A percentile compares a stretch with the other conserved stretches of the same genome.
These are phyloP conservation scores for Eurystomus glaucurus DNA, from an alignment of 2,797 vertebrate genomes.

Conservation along the genomic window DNA sequence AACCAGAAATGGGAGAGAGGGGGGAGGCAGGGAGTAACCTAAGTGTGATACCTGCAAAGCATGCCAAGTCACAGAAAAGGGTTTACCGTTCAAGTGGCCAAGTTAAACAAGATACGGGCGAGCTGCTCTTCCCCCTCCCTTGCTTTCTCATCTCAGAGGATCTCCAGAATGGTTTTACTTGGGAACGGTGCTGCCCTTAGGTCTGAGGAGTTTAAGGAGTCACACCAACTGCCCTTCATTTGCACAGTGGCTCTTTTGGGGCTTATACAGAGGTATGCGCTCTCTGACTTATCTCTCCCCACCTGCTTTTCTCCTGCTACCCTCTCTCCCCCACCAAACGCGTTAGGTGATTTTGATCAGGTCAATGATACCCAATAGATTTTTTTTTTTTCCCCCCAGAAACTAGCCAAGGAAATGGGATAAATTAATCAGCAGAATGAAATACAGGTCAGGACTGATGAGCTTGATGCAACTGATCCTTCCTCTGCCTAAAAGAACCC, in stretches of 20 bases:
- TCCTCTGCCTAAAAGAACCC: conserved; percentile 49
- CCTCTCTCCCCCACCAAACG: background rate
- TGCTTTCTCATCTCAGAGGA: conserved; percentile 24
- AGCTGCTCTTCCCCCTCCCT: background rate
- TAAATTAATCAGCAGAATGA: conserved; percentile 70
- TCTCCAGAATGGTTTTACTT: conserved; percentile 15
- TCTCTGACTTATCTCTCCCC: conserved; percentile 20
- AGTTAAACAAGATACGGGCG: conserved; percentile 64
- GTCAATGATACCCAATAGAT: conserved; percentile 47
- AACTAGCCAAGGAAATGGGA: conserved; percentile 55
- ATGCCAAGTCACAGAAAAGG: conserved; percentile 74
- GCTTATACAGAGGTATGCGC: background rate
- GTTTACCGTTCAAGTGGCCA: conserved; percentile 63
- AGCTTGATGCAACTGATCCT: conserved; percentile 74
- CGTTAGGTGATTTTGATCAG: conserved; percentile 57
- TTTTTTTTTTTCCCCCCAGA: background rate
- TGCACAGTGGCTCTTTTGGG: conserved; percentile 52
- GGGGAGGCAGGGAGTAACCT: conserved; percentile 4
- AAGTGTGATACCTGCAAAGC: conserved; percentile 68
- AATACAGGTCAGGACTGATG: conserved; percentile 78
- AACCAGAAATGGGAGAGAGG: background rate
- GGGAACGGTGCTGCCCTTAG: conserved; percentile 15
- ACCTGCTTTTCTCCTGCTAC: conserved; percentile 11
- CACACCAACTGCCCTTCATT: conserved; percentile 25
- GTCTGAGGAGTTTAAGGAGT: conserved; percentile 57